phyloP scores from a whole-genome alignment of 2,888 invertebrate species.

The Lottia scabra region DNA sequence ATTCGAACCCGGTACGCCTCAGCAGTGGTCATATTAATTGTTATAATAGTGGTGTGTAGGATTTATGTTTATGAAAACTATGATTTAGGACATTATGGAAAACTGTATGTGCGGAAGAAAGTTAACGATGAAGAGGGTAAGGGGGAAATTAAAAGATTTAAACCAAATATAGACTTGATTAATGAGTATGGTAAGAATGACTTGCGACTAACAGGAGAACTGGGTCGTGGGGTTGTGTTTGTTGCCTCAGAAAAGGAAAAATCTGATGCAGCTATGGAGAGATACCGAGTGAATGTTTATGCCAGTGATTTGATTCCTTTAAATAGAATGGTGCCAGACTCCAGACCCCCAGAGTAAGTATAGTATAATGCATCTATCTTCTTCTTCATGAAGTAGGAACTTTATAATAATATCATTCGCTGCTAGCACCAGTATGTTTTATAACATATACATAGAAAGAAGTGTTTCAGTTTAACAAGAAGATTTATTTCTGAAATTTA shows the following conservation, averaged over 20 bases:
- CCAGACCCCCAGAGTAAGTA: constrained; percentile 51
- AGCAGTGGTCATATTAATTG: background rate
- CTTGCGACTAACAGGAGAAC: constrained; percentile 24
- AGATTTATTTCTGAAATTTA: no score
- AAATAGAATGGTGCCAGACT: constrained; percentile 54
- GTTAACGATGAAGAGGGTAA: background rate
- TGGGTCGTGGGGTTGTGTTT: constrained; percentile 28
- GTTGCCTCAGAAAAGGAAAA: constrained; percentile 20
- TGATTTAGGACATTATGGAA: background rate
- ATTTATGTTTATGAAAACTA: background rate
- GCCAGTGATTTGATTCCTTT: constrained; percentile 52
- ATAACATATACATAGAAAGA: no score
- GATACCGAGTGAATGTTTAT: constrained; percentile 45
- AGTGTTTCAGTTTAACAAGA: no score
- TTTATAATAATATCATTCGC: no score
- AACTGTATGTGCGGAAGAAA: background rate
- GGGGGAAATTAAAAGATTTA: no score
- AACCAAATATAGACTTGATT: background rate
- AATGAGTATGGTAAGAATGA: constrained; percentile 16
- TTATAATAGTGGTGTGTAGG: background rate
- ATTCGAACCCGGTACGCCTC: background rate
- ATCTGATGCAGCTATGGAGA: constrained; percentile 22
- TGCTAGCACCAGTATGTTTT: no score
- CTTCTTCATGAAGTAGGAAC: no score
- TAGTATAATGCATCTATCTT: background rate